These are phyloP conservation scores for Pseudomyrmex gracilis DNA, from an alignment of 1,140 invertebrate species.

Conservation along the genomic window DNA sequence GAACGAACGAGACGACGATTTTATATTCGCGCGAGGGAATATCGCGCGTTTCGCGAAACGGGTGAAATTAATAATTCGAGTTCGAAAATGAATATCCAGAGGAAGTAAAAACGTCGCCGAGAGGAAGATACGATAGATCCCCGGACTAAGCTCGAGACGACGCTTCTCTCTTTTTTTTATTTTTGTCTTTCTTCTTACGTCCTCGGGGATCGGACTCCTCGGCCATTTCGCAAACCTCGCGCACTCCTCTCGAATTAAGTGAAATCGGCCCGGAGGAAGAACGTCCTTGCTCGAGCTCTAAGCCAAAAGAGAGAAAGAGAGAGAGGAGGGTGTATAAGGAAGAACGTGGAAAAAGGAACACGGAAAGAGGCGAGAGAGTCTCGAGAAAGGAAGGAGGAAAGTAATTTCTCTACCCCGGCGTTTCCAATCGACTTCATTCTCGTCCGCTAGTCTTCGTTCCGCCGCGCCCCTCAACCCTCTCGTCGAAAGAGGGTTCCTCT, in stretches of 20 bases:
- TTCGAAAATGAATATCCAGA: conserved; percentile 15
- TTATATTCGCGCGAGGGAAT: background rate
- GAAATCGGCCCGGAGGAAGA: conserved; percentile 77
- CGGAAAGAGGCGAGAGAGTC: background rate
- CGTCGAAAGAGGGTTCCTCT: too few relatives aligned
- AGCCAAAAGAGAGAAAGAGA: background rate
- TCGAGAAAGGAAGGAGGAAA: conserved; percentile 64
- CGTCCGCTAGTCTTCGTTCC: conserved; percentile 28
- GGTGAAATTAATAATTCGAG: conserved; percentile 42
- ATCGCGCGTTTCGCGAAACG: conserved; percentile 20
- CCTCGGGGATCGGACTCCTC: conserved; percentile 23
- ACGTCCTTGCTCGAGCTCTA: conserved; percentile 54
- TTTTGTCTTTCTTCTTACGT: conserved; percentile 58
- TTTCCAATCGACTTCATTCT: conserved; percentile 80
- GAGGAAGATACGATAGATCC: conserved; percentile 36
- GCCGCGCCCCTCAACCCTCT: conserved; percentile 29
- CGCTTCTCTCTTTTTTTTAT: conserved; percentile 14
- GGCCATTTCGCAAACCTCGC: conserved; percentile 68
- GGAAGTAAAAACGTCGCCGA: conserved; percentile 26
- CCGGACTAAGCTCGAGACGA: conserved; percentile 20
- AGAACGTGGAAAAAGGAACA: background rate
- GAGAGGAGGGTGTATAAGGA: background rate
- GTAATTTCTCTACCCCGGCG: conserved; percentile 76
- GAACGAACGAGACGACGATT: background rate
- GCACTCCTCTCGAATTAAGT: conserved; percentile 74